A percentile compares a stretch with the other conserved stretches of the same genome.
These are phyloP conservation scores for Melanargia galathea DNA, from an alignment of 2,888 invertebrate species.

Conservation along the genomic window DNA sequence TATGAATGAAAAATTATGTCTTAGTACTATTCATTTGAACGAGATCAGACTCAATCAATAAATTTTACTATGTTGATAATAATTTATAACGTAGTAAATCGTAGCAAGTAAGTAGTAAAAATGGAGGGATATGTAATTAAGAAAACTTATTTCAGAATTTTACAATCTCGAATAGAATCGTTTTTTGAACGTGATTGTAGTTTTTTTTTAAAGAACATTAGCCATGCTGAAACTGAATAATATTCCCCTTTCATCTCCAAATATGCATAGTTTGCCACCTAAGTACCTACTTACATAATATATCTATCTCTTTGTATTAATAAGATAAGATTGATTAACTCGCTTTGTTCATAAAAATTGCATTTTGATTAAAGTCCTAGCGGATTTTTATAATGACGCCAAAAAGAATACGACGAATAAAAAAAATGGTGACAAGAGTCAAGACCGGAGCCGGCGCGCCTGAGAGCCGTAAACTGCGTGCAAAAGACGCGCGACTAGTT, in stretches of 20 bases:
- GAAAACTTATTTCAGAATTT: too few species aligned
- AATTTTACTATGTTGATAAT: neutral
- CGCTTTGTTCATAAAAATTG: conserved; percentile 3
- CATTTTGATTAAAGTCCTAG: conserved; percentile 74
- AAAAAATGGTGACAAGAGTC: conserved; percentile 72
- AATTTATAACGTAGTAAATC: too few species aligned
- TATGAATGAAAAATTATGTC: neutral
- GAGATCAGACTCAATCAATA: neutral
- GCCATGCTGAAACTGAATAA: too few species aligned
- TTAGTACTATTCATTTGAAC: neutral
- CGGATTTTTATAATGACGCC: conserved; percentile 71
- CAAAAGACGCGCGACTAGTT: conserved; percentile 66
- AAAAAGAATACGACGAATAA: conserved; percentile 64
- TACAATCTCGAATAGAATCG: too few species aligned
- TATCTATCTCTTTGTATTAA: conserved; percentile 45
- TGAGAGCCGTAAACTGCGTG: conserved; percentile 45
- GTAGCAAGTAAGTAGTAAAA: too few species aligned
- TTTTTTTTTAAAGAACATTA: too few species aligned
- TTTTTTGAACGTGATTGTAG: neutral
- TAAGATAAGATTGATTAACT: conserved; percentile 8
- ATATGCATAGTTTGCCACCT: neutral
- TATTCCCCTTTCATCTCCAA: too few species aligned
- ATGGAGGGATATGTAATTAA: too few species aligned
- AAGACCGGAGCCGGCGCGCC: conserved; percentile 49
- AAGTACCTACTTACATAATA: neutral